Conservation (phyloP, 2,113 vertebrate genomes). For the Tachysurus fulvidraco region DNA sequence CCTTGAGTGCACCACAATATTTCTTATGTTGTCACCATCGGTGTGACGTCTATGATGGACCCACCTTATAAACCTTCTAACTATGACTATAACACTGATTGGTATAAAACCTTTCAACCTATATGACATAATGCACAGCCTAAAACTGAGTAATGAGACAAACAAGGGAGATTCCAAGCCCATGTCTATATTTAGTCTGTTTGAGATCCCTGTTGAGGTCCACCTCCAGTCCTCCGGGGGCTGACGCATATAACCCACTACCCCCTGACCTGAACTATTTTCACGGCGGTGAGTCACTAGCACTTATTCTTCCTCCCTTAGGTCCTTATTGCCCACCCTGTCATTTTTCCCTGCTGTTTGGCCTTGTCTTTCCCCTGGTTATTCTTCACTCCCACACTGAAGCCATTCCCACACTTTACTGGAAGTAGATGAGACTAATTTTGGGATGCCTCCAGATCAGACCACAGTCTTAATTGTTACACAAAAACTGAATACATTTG, state of each 20-base stretch:
- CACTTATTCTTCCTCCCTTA: slow-evolving; percentile 28
- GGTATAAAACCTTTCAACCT: background rate
- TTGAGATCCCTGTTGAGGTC: slow-evolving; percentile 28
- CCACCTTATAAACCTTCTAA: background rate
- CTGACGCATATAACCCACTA: slow-evolving; percentile 31
- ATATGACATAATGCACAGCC: slow-evolving; percentile 18
- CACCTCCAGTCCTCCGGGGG: slow-evolving; percentile 17
- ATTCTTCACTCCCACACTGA: slow-evolving; percentile 17
- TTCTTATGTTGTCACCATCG: background rate
- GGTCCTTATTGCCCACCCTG: slow-evolving; percentile 8
- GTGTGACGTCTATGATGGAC: background rate
- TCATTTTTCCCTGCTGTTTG: background rate
- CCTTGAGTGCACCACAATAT: background rate
- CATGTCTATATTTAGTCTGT: slow-evolving; percentile 59
- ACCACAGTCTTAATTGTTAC: background rate
- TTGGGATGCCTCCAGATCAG: no score
- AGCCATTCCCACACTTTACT: slow-evolving; percentile 9
- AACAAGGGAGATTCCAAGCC: slow-evolving; percentile 46
- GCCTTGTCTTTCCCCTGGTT: background rate
- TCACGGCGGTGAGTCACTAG: slow-evolving; percentile 33
- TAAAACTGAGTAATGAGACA: slow-evolving; percentile 15
- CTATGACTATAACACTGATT: background rate
- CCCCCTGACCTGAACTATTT: slow-evolving; percentile 32
- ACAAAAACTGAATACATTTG: background rate
- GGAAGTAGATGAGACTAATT: slow-evolving; percentile 6